Evolutionary conservation across 2,797 vertebrate genomes (phyloP), one percentile per base, ranked within the genome.

Genomic region (Tolypeutes matacus): DNA sequence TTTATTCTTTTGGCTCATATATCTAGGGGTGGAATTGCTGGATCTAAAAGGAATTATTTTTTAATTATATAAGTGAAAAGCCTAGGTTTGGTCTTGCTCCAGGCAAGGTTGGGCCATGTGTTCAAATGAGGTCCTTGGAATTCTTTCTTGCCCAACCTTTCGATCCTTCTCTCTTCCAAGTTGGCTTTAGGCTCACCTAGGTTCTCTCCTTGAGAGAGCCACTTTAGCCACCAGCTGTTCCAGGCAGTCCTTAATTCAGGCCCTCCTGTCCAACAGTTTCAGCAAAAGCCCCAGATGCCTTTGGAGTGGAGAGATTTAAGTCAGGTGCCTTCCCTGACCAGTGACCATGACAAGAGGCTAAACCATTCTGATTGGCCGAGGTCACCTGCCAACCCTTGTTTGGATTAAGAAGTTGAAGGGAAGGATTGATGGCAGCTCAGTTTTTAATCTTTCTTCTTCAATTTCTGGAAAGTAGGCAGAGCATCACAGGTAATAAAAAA

Each of bases 31-130:
- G 53, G 17, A 18, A 53, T 53, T 53, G 3, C 53, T 53, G 53
- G 53, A 56, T 56, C 53, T n/a, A 56, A 56, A 21, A 56, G 18
- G 3, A 17, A 56, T 56, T 21, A 6, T 56, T 56, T 17, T 56
- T 56, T 18, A 93, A 78, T 91, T 76, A 60, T 1, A 0, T 86
- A 89, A 70, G 27, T 89, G 23, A 78, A 82, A 95, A 96, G 36
- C 29, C 29, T n/a, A 56, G 18, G 13, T 95, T 72, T 36, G 39
- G 27, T 85, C 60, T 69, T 56, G 18, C 36, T 94, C 29, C 56
- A 42, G 20, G 18, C 25, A 39, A 92, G 36, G 25, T 77, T 62
- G 76, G n/a, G 17, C 27, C 62, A 64, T 8, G 17, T 15, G 2
- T 46, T 86, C 23, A n/a, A 75, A 42, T 23, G 42, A 25, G 27